These are phyloP conservation scores for Danaus melanippus DNA, from an alignment of 1,140 invertebrate species.

Conservation along the genomic window DNA sequence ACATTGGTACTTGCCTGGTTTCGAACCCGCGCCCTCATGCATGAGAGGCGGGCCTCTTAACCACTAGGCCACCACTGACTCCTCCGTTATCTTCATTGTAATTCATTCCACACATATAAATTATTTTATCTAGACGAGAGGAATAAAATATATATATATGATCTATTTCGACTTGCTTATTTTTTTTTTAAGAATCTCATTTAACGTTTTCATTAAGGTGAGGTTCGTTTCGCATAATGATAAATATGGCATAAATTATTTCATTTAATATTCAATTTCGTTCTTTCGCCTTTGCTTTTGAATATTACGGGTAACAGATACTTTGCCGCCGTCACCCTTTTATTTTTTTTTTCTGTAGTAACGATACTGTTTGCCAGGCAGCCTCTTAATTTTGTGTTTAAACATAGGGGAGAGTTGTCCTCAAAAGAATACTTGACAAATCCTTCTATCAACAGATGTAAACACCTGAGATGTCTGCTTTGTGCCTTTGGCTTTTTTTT, in stretches of 20 bases:
- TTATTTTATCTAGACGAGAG: no score
- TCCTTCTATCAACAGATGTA: conserved; percentile 40
- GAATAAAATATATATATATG: no score
- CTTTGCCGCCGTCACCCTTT: conserved; percentile 62
- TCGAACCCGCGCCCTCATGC: no score
- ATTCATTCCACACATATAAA: no score
- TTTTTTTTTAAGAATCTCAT: conserved; percentile 10
- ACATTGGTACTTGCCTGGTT: no score
- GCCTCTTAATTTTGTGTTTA: conserved; percentile 66
- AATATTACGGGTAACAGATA: conserved; percentile 57
- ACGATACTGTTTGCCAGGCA: conserved; percentile 62
- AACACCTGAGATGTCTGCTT: conserved; percentile 31
- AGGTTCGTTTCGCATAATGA: conserved; percentile 70
- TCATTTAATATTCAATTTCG: conserved; percentile 71
- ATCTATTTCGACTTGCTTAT: no score
- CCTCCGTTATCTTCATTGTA: no score
- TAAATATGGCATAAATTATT: conserved; percentile 73
- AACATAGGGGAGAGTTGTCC: conserved; percentile 60
- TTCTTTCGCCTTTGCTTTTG: conserved; percentile 55
- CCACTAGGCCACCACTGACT: no score
- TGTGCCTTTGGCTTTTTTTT: conserved; percentile 8
- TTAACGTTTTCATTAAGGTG: conserved; percentile 67
- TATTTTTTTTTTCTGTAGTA: conserved; percentile 49
- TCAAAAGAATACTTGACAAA: conserved; percentile 62
- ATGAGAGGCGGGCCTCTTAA: no score